phyloP scores from a whole-genome alignment of 2,888 invertebrate genomes.

The Leptogaster cylindrica region DNA sequence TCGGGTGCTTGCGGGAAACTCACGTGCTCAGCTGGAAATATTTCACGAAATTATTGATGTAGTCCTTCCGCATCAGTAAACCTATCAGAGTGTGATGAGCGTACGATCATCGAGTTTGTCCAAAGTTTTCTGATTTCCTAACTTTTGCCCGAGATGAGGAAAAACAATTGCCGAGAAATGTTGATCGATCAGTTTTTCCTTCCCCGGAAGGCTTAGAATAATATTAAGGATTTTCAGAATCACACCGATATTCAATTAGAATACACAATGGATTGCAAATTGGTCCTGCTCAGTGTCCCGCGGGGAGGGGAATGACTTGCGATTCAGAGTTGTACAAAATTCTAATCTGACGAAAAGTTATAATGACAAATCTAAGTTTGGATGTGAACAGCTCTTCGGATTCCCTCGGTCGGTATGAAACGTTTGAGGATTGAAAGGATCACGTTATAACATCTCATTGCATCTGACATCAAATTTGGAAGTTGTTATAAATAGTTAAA shows the following conservation, averaged over 20 bases:
- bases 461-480: no score
- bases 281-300: background rate
- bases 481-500: no score
- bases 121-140: background rate
- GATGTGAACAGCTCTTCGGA: no score
- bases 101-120: constrained; percentile 4
- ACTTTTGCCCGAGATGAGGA: constrained; percentile 1
- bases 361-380: constrained; percentile 26
- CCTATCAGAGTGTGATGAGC: constrained; percentile 17
- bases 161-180: no score
- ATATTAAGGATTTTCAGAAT: constrained; percentile 24
- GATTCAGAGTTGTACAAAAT: background rate
- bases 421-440: no score
- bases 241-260: constrained; percentile 19
- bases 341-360: constrained; percentile 3
- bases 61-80: background rate
- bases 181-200: background rate
- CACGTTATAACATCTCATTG: no score
- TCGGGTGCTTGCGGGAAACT: background rate
- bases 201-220: background rate
- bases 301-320: background rate
- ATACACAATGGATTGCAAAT: constrained; percentile 2
- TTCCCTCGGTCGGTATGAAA: no score
- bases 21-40: constrained; percentile 1
- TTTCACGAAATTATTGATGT: background rate